Conservation (phyloP, 2,888 invertebrate species). For the Chymomyza procnemis region DNA sequence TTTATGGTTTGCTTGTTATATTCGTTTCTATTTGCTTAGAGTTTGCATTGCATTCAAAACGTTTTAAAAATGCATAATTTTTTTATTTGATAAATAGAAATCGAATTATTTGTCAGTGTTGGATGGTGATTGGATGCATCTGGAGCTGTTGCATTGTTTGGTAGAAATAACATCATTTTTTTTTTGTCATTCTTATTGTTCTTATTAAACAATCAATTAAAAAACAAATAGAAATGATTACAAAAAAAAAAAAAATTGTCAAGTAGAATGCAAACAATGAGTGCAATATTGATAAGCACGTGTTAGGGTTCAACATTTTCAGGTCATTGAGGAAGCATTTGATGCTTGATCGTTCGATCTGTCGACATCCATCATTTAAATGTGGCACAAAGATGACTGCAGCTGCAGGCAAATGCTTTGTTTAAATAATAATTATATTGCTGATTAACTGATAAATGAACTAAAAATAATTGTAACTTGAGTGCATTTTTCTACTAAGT, state of each 20-base stretch:
- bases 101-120: constrained; percentile 17
- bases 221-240: constrained; percentile 67
- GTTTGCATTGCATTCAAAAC: constrained; percentile 30
- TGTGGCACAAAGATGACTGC: constrained; percentile 3
- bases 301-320: constrained; percentile 53
- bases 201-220: constrained; percentile 69
- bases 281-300: constrained; percentile 60
- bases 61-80: constrained; percentile 42
- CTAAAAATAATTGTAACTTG: background rate
- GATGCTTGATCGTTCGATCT: background rate
- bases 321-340: constrained; percentile 61
- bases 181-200: constrained; percentile 22
- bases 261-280: constrained; percentile 59
- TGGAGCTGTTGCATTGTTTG: constrained; percentile 16
- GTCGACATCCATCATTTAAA: background rate
- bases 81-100: constrained; percentile 26
- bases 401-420: constrained; percentile 30
- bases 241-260: constrained; percentile 36
- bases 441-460: background rate
- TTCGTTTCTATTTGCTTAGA: constrained; percentile 23
- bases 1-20: constrained; percentile 47
- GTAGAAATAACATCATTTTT: constrained; percentile 55
- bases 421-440: background rate
- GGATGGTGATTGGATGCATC: constrained; percentile 1
- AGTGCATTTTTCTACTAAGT: background rate